A percentile compares a stretch with the other conserved stretches of the same genome.
phyloP scores from a whole-genome alignment of 2,888 invertebrate genomes.

The Tenodera sinensis region DNA sequence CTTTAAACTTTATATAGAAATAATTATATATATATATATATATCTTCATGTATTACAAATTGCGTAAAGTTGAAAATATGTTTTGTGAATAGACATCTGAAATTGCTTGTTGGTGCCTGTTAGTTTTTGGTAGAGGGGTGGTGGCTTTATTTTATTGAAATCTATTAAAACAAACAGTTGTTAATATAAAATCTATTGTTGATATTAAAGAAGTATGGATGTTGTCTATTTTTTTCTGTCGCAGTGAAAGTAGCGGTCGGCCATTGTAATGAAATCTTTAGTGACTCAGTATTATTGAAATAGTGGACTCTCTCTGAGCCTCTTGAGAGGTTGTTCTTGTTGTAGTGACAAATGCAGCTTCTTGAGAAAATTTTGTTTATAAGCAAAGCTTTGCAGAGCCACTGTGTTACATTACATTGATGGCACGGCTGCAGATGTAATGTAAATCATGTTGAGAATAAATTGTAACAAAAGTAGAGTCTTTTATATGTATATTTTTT shows the following conservation, averaged over 20 bases:
- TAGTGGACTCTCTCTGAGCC: neutral
- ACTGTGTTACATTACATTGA: neutral
- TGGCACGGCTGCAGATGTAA: neutral
- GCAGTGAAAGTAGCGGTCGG: neutral
- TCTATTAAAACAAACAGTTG: neutral
- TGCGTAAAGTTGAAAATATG: neutral
- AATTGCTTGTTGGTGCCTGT: constrained; percentile 13
- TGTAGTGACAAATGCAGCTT: too few relatives aligned
- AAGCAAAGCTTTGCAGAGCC: neutral
- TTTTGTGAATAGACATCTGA: neutral
- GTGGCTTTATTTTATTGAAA: constrained; percentile 14
- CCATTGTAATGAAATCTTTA: neutral
- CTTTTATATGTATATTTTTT: neutral
- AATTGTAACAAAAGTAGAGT: neutral
- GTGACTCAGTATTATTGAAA: neutral
- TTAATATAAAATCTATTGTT: constrained; percentile 1
- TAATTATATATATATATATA: too few relatives aligned
- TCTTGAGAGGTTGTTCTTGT: too few relatives aligned
- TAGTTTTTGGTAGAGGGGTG: constrained; percentile 8
- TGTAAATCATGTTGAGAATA: neutral
- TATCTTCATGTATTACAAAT: neutral
- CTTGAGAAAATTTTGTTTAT: too few relatives aligned
- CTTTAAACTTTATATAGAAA: neutral
- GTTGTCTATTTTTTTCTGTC: neutral
- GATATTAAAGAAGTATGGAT: neutral